A percentile compares a stretch with the other conserved stretches of the same genome.
Conservation (phyloP, 1,140 invertebrate species). For the Hirudo medicinalis region DNA sequence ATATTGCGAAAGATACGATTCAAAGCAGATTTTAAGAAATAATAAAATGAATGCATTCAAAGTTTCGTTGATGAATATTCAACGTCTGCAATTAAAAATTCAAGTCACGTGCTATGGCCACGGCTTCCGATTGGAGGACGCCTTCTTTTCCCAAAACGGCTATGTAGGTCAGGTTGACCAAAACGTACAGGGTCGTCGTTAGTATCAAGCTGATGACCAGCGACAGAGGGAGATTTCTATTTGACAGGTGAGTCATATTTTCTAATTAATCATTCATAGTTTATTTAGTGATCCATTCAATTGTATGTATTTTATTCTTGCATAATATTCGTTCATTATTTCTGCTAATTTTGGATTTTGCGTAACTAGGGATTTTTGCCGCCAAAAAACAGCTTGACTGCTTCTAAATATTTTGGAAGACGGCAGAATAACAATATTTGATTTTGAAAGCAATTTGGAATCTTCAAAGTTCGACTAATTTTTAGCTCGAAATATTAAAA, state of each 20-base stretch:
- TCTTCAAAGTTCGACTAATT: neutral
- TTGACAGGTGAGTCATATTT: neutral
- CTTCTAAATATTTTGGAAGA: too few relatives aligned
- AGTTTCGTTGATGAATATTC: too few relatives aligned
- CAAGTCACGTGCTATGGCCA: constrained; percentile 62
- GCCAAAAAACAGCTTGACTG: too few relatives aligned
- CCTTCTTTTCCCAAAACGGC: constrained; percentile 69
- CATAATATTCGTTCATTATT: too few relatives aligned
- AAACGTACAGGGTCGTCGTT: constrained; percentile 83
- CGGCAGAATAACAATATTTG: too few relatives aligned
- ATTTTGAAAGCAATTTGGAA: too few relatives aligned
- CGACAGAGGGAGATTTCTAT: constrained; percentile 78
- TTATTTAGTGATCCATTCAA: neutral
- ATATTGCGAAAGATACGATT: too few relatives aligned
- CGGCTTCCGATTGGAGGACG: constrained; percentile 73
- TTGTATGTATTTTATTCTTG: constrained; percentile 26
- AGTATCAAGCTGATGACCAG: constrained; percentile 81
- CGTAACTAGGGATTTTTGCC: too few relatives aligned
- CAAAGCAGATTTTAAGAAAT: too few relatives aligned
- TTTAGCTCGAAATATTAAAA: neutral
- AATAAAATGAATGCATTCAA: too few relatives aligned
- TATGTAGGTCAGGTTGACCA: constrained; percentile 90
- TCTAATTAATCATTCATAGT: constrained; percentile 15
- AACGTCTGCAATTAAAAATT: too few relatives aligned
- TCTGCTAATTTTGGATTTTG: too few relatives aligned